Conservation (phyloP, 2,113 vertebrate genomes). For the Arizona elegans region DNA sequence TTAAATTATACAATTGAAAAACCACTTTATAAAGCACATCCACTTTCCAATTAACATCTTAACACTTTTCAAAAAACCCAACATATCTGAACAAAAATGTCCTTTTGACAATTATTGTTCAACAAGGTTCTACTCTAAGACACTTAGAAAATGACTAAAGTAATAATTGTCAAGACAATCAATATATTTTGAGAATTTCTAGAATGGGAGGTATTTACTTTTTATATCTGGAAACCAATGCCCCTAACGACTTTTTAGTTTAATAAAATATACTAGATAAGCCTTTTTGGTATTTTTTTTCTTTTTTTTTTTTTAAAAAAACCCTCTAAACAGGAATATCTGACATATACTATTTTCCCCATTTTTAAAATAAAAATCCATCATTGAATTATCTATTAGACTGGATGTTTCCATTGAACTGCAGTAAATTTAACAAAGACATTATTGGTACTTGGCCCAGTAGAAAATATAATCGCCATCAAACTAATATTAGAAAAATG, state of each 20-base stretch:
- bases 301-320: not conserved
- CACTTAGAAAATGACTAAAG: not conserved
- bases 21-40: not conserved
- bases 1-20: conserved; percentile 23
- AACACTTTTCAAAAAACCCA: not conserved
- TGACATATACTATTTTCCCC: not conserved
- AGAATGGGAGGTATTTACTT: not conserved
- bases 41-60: not conserved
- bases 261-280: not conserved
- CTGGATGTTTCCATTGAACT: not conserved
- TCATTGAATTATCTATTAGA: not conserved
- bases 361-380: not conserved
- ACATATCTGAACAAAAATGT: not conserved
- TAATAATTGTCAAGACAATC: not conserved
- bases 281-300: not conserved
- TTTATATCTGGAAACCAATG: not conserved
- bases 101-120: not conserved
- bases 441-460: conserved; percentile 1
- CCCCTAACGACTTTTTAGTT: not conserved
- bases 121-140: not conserved
- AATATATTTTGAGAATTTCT: not conserved
- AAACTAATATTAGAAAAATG: conserved; percentile 12
- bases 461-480: not conserved
- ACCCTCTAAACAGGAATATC: not conserved
- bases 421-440: not conserved